Base-by-base conservation (phyloP, 1,140 invertebrate species). In the Hypothenemus hampei region DNA sequence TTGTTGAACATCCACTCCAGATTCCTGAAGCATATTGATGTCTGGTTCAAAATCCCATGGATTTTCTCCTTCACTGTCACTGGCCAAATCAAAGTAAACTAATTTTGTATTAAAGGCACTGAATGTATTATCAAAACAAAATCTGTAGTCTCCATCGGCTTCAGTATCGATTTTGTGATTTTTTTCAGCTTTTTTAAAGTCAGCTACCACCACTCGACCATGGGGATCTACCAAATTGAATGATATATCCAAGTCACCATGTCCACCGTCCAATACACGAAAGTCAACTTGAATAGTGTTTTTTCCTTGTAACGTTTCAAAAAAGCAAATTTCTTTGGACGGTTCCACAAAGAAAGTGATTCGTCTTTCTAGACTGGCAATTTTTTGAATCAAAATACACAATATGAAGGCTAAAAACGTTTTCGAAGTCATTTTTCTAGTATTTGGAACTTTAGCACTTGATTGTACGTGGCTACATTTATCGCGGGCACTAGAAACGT, bases 121-220 rank as follows among this genome's bases (percentile, higher is more conserved):
- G 65, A 88, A 87, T 3, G 77, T 81, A 65, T 93, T 93, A 65
- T 91, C 89, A 65, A 91, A 89, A 65, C 89, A 93, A 60, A 91
- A 81, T 56, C 80, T 78, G 67, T 86, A 89, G 62, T 88, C 84
- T 3, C 88, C 89, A 33, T 77, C 74, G 51, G 78, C 70, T 4
- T 68, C 29, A 4, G 73, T 70, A 47, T 77, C 74, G 39, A 74
- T 77, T 62, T 80, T 76, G 65, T 88, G 83, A 26, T 78, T 75
- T 58, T 82, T 85, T 65, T 88, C 86, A 3, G 81, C 74, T 68
- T 85, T 86, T 64, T 84, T 84, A 56, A 77, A 79, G 60, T 89
- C 86, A 1, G 80, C 76, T 0, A 83, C 75, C 3, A 89, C 66
- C 3, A 84, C 73, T 53, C 77, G 65, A 4, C 82, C 82, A 26